Evolutionary conservation across 2,113 vertebrate genomes (phyloP), one percentile per base, ranked within the genome.

Genomic region (Rynchops niger): DNA sequence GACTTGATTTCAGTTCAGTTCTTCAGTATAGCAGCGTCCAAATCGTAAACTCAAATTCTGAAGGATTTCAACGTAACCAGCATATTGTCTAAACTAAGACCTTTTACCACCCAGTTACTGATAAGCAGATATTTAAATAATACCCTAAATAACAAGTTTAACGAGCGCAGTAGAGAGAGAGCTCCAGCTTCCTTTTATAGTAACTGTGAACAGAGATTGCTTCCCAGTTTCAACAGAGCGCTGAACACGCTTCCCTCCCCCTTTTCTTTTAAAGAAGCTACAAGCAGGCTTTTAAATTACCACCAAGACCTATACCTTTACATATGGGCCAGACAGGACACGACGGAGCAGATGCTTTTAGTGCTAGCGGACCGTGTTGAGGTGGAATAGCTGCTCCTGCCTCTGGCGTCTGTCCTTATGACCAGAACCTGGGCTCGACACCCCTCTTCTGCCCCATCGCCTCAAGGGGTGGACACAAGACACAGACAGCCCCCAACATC

Each of bases 131-230:
- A 86, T 62, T 83, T 56, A 56, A 73, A 65, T 34, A 73, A 76
- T 18, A 67, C 30, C 50, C 53, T 76, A 47, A 90, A 59, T 12
- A 91, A 59, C 14, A n/a, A 59, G n/a, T 92, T 63, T 67, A 88
- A 76, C 40, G 19, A 49, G 58, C 42, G 34, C 56, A 72, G 70
- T 4, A 40, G 78, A 61, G 40, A 40, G 17, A 8, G 16, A 8
- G 12, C 11, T 80, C 29, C 52, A 42, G 15, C 82, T 91, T 93
- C 87, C 88, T 90, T 97, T 90, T 82, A 73, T 56, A 95, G 91
- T 65, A 93, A 82, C 62, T 4, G 8, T 2, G 52, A 63, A 49
- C 34, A 79, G 38, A 11, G 43, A 36, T 13, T 2, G 25, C 63
- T 74, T 73, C 42, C 71, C 59, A 9, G 6, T 36, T 76, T 53